Conservation (phyloP, 1,140 invertebrate species). For the Sinonovacula constricta region DNA sequence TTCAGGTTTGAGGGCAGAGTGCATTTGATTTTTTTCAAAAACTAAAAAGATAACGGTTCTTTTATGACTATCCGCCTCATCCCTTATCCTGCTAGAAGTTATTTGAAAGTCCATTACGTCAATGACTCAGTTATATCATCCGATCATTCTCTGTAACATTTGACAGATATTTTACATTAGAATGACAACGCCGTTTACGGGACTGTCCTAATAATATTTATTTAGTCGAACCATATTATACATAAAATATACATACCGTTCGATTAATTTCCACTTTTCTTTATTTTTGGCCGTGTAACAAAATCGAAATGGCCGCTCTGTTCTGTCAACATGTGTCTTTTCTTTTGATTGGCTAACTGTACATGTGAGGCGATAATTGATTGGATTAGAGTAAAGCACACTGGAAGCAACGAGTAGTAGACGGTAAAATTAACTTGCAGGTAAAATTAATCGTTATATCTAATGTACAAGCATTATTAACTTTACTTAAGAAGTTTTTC, state of each 20-base stretch:
- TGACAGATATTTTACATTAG: not conserved
- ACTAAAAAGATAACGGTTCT: too few relatives aligned
- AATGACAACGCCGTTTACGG: not conserved
- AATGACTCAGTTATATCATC: not conserved
- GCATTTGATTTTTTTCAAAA: too few relatives aligned
- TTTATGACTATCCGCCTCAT: too few relatives aligned
- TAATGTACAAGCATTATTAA: too few relatives aligned
- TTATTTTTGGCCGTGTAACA: slow-evolving; percentile 14
- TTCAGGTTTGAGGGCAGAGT: too few relatives aligned
- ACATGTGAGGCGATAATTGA: slow-evolving; percentile 7
- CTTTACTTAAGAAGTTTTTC: too few relatives aligned
- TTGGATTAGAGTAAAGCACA: not conserved
- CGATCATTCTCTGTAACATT: not conserved
- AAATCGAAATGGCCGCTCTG: slow-evolving; percentile 21
- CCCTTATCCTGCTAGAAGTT: too few relatives aligned
- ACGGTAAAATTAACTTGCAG: too few relatives aligned
- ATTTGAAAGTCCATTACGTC: too few relatives aligned
- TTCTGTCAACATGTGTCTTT: slow-evolving; percentile 10
- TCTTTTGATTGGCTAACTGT: slow-evolving; percentile 46
- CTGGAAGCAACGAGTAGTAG: not conserved
- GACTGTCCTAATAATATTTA: not conserved
- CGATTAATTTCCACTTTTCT: not conserved
- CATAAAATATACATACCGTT: not conserved
- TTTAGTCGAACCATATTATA: not conserved
- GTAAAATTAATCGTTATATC: too few relatives aligned